phyloP scores from a whole-genome alignment of 2,888 invertebrate species.

The Leptarthrus brevirostris region DNA sequence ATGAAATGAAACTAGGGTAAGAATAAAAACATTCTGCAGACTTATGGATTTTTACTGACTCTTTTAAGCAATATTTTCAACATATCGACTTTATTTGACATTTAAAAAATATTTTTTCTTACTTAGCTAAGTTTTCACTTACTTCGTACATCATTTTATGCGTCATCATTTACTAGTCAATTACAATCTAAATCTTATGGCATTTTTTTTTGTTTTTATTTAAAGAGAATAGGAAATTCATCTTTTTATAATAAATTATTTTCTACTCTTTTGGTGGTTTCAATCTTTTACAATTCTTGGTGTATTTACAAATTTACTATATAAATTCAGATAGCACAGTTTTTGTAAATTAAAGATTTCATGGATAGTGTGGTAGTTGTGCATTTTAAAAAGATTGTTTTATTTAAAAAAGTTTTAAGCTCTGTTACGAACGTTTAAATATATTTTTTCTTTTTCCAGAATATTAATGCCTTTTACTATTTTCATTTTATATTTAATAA shows the following conservation, averaged over 20 bases:
- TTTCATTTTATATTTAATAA: constrained; percentile 9
- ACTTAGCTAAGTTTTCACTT: constrained; percentile 27
- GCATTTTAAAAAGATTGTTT: constrained; percentile 26
- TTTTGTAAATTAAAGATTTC: constrained; percentile 2
- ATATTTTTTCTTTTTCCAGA: constrained; percentile 25
- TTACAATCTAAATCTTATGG: constrained; percentile 38
- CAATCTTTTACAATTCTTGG: constrained; percentile 34
- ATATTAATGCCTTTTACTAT: constrained; percentile 1
- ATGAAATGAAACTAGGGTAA: neutral
- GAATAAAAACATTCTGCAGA: constrained; percentile 15
- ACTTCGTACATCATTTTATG: constrained; percentile 24
- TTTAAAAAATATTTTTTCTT: constrained; percentile 46
- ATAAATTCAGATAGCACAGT: constrained; percentile 33
- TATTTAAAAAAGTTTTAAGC: constrained; percentile 37
- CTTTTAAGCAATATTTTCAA: constrained; percentile 44
- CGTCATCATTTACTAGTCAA: constrained; percentile 23
- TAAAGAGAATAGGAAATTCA: constrained; percentile 40
- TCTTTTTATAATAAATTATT: constrained; percentile 16
- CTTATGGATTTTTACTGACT: constrained; percentile 38
- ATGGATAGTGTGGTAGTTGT: constrained; percentile 22
- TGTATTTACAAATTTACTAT: constrained; percentile 35
- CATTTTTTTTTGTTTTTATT: constrained; percentile 11
- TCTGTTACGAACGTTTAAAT: constrained; percentile 36
- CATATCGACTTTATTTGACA: constrained; percentile 43
- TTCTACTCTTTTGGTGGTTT: constrained; percentile 37